Evolutionary conservation across 2,888 invertebrate genomes (phyloP).

Genomic region (Plagiodera versicolora): DNA sequence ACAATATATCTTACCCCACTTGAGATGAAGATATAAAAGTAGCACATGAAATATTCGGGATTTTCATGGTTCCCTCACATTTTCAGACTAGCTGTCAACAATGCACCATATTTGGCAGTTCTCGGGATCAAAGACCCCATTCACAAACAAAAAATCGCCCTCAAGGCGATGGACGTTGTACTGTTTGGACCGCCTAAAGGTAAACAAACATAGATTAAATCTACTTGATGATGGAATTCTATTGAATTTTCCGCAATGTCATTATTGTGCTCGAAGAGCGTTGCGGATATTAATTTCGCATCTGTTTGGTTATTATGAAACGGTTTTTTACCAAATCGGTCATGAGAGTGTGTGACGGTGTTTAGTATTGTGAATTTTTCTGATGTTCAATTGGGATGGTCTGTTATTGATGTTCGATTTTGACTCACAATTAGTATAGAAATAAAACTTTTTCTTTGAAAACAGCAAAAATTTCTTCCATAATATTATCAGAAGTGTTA

Average conservation of each 20-base stretch:
- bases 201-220: conserved; percentile 50
- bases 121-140: conserved; percentile 97
- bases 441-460: no score
- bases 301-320: neutral
- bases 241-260: neutral
- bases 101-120: conserved; percentile 85
- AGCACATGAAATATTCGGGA: no score
- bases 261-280: neutral
- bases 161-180: conserved; percentile 99
- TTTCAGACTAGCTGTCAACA: conserved; percentile 88
- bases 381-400: neutral
- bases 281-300: neutral
- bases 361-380: neutral
- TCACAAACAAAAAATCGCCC: conserved; percentile 94
- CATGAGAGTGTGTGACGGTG: neutral
- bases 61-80: neutral
- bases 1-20: no score
- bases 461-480: no score
- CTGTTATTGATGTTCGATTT: neutral
- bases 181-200: conserved; percentile 98
- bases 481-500: no score
- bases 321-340: neutral
- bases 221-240: neutral
- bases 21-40: no score
- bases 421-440: no score